Evolutionary conservation across 2,888 invertebrate species (phyloP).

Genomic region (Penaeus monodon): DNA sequence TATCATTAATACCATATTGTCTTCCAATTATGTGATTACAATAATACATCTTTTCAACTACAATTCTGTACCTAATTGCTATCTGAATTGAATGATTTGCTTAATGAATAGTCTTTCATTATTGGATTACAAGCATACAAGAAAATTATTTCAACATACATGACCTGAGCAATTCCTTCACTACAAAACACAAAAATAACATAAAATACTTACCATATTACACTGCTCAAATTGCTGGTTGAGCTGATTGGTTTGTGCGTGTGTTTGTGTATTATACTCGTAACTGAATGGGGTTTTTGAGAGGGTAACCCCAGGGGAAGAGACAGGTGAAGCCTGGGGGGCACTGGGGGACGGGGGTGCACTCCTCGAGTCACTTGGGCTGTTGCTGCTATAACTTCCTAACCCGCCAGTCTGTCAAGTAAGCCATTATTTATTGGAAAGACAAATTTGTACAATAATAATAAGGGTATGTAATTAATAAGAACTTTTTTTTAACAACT

Average conservation of each 20-base stretch:
- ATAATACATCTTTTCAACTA: no score
- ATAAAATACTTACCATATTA: conserved; percentile 51
- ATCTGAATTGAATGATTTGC: no score
- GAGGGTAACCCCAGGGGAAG: conserved; percentile 58
- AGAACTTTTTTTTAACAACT: no score
- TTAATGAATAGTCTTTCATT: no score
- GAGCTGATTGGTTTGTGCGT: conserved; percentile 58
- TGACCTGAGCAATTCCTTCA: neutral
- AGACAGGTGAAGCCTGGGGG: conserved; percentile 59
- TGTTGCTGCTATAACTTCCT: conserved; percentile 58
- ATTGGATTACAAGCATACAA: no score
- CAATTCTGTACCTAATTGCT: no score
- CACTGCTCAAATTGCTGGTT: conserved; percentile 62
- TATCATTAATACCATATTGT: no score
- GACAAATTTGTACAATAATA: no score
- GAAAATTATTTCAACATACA: no score
- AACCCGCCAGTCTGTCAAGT: conserved; percentile 54
- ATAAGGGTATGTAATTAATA: no score
- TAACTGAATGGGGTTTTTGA: conserved; percentile 53
- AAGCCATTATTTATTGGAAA: neutral
- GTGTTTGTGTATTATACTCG: conserved; percentile 57
- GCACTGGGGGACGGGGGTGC: conserved; percentile 60
- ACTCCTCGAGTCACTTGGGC: conserved; percentile 57
- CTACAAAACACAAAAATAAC: neutral
- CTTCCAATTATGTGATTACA: no score